Percentiles rank a stretch among this genome's conserved stretches.
Conservation (phyloP, 2,888 invertebrate genomes). For the Drosophila meridionalis region DNA sequence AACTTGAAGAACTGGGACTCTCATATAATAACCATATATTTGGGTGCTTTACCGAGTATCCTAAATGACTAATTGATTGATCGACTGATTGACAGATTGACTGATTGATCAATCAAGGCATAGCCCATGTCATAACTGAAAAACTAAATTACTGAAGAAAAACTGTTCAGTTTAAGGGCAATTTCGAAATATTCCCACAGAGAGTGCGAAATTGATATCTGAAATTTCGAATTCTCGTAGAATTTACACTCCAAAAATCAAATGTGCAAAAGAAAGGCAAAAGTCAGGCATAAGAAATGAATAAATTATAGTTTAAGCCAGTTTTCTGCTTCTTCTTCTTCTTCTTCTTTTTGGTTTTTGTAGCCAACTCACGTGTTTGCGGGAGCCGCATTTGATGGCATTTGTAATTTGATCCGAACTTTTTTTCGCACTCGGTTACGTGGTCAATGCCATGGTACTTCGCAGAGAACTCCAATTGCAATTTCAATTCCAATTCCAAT, state of each 20-base stretch:
- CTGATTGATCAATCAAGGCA: not conserved
- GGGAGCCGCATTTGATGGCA: conserved; percentile 63
- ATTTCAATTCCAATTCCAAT: conserved; percentile 6
- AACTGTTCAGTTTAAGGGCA: no score
- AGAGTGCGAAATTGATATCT: not conserved
- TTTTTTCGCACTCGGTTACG: conserved; percentile 80
- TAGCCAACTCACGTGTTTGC: conserved; percentile 70
- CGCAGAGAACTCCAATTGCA: conserved; percentile 26
- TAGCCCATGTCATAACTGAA: not conserved
- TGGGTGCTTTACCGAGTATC: no score
- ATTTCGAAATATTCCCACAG: conserved; percentile 5
- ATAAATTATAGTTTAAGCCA: conserved; percentile 13
- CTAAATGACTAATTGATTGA: not conserved
- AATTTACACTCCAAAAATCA: not conserved
- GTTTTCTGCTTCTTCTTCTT: conserved; percentile 3
- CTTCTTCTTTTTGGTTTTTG: not conserved
- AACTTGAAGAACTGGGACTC: not conserved
- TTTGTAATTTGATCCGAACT: conserved; percentile 57
- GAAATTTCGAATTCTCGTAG: not conserved
- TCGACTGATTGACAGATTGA: not conserved
- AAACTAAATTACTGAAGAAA: not conserved
- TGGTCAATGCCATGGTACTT: conserved; percentile 76
- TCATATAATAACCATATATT: not conserved
- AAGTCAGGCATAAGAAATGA: not conserved
- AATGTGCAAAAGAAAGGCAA: conserved; percentile 6